These are phyloP conservation scores for Drosophila setifemur DNA, from an alignment of 1,140 invertebrate genomes.

Conservation along the genomic window DNA sequence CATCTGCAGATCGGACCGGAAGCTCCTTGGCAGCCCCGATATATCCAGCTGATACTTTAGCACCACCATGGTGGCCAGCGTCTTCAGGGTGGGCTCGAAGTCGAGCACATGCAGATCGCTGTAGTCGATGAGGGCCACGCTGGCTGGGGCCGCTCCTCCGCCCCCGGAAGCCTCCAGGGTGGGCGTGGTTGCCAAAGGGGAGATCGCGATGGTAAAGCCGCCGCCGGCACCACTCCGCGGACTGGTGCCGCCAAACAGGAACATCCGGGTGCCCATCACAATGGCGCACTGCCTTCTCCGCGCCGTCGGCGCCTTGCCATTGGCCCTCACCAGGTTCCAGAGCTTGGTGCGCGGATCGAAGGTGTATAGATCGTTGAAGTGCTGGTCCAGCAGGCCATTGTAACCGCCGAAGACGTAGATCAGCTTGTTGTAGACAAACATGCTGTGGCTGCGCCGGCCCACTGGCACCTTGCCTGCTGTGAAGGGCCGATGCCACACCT, in stretches of 20 bases:
- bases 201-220: neutral
- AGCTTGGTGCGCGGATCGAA: slow-evolving; percentile 86
- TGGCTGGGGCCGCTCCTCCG: slow-evolving; percentile 17
- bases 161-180: neutral
- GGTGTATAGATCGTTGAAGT: slow-evolving; percentile 92
- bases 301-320: slow-evolving; percentile 86
- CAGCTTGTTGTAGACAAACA: slow-evolving; percentile 89
- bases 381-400: slow-evolving; percentile 88
- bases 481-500: slow-evolving; percentile 87
- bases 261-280: slow-evolving; percentile 88
- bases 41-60: slow-evolving; percentile 86
- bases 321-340: slow-evolving; percentile 86
- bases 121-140: slow-evolving; percentile 86
- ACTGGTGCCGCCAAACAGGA: slow-evolving; percentile 94
- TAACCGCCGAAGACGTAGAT: slow-evolving; percentile 95
- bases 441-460: slow-evolving; percentile 93
- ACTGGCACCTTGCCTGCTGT: slow-evolving; percentile 85
- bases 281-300: slow-evolving; percentile 91
- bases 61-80: slow-evolving; percentile 86
- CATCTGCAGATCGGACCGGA: slow-evolving; percentile 84
- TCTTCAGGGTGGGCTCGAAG: slow-evolving; percentile 88
- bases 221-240: slow-evolving; percentile 58
- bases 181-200: neutral
- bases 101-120: slow-evolving; percentile 91
- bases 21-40: slow-evolving; percentile 85